Conservation (phyloP, 2,888 invertebrate species). For the Tryphoninae sp. region DNA sequence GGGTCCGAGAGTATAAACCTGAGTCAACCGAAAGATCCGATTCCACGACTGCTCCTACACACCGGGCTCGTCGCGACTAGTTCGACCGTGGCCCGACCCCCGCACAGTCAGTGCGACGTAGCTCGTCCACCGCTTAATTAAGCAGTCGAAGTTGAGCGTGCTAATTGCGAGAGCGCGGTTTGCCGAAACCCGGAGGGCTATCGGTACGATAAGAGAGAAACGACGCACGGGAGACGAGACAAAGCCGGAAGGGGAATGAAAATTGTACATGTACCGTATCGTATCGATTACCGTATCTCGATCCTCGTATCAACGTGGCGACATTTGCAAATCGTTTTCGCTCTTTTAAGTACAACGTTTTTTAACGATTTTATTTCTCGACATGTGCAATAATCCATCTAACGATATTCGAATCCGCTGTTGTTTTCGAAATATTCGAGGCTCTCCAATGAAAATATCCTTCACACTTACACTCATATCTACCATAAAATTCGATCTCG, state of each 20-base stretch:
- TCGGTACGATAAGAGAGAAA: conserved; percentile 14
- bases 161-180: conserved; percentile 71
- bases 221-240: neutral
- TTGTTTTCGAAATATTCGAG: neutral
- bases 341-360: too few relatives aligned
- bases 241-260: conserved; percentile 1
- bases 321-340: neutral
- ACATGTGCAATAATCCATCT: too few relatives aligned
- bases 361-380: too few relatives aligned
- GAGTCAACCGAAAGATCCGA: conserved; percentile 66
- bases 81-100: conserved; percentile 21
- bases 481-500: neutral
- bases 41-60: conserved; percentile 54
- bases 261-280: conserved; percentile 18
- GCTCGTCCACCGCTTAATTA: conserved; percentile 70
- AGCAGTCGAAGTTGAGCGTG: conserved; percentile 72
- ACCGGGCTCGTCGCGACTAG: conserved; percentile 21
- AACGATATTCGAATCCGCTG: neutral
- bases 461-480: neutral
- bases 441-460: neutral
- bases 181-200: conserved; percentile 49
- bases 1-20: conserved; percentile 50
- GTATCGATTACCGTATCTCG: conserved; percentile 22
- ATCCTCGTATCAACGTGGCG: neutral
- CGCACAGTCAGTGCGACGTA: conserved; percentile 50